These are phyloP conservation scores for Nasonia vitripennis DNA, from an alignment of 1,140 invertebrate genomes.

Conservation along the genomic window DNA sequence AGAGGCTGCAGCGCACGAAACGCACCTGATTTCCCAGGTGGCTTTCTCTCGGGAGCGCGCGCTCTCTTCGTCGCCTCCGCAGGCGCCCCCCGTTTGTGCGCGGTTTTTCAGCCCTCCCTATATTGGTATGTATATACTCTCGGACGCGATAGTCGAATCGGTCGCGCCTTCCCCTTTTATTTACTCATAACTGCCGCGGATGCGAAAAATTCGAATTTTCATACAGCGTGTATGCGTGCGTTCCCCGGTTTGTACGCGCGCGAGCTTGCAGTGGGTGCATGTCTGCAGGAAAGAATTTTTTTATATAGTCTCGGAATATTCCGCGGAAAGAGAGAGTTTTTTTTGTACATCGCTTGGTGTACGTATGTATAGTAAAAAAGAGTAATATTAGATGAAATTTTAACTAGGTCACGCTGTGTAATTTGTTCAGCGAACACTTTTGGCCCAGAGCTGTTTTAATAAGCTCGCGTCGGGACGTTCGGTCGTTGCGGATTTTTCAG, in stretches of 20 bases:
- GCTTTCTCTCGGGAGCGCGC: slow-evolving; percentile 30
- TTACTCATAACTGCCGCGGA: neutral
- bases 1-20: slow-evolving; percentile 44
- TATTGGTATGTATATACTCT: neutral
- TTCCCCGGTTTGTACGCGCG: neutral
- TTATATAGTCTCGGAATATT: slow-evolving; percentile 5
- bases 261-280: neutral
- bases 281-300: neutral
- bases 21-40: slow-evolving; percentile 65
- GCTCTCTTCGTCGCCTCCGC: neutral
- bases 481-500: neutral
- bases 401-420: neutral
- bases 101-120: neutral
- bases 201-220: slow-evolving; percentile 7
- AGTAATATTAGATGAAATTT: neutral
- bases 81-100: neutral
- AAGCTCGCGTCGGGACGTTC: neutral
- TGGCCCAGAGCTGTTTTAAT: neutral
- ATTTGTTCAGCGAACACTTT: neutral
- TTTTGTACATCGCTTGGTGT: neutral
- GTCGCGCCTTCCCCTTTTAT: neutral
- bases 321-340: neutral
- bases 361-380: no score
- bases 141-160: neutral
- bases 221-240: neutral